Evolutionary conservation across 2,888 invertebrate species (phyloP).

Genomic region (Bombylius major): DNA sequence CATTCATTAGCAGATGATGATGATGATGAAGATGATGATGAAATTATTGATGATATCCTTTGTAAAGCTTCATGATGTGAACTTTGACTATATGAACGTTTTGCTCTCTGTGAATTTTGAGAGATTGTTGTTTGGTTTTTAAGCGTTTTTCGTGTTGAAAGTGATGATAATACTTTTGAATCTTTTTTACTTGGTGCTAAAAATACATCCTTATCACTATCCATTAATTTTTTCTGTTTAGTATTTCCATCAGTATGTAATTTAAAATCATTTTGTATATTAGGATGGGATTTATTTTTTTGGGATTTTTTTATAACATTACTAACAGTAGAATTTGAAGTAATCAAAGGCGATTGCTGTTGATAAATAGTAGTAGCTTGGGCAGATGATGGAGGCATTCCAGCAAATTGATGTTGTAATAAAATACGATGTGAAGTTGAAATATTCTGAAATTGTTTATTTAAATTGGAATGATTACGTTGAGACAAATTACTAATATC

Average conservation of each 20-base stretch:
- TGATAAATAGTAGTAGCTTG: neutral
- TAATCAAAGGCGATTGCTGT: neutral
- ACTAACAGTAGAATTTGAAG: neutral
- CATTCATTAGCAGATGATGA: constrained; percentile 24
- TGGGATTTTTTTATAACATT: neutral
- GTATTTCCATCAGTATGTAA: constrained; percentile 10
- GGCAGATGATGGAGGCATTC: neutral
- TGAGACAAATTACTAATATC: constrained; percentile 3
- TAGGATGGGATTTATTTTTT: neutral
- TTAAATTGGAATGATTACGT: constrained; percentile 32
- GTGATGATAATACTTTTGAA: constrained; percentile 13
- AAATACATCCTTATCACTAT: constrained; percentile 3
- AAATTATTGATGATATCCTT: constrained; percentile 36
- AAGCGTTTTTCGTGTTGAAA: neutral
- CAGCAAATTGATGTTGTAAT: neutral
- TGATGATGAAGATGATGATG: constrained; percentile 29
- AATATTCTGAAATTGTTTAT: constrained; percentile 12
- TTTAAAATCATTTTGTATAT: neutral
- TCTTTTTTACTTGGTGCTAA: constrained; percentile 15
- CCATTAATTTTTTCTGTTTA: no score
- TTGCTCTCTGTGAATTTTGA: constrained; percentile 1
- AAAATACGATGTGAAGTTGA: neutral
- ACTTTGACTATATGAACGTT: constrained; percentile 17
- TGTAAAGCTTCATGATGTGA: constrained; percentile 44
- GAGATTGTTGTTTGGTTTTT: constrained; percentile 2